Conservation (phyloP, 2,888 invertebrate species). For the Cantharis rufa region DNA sequence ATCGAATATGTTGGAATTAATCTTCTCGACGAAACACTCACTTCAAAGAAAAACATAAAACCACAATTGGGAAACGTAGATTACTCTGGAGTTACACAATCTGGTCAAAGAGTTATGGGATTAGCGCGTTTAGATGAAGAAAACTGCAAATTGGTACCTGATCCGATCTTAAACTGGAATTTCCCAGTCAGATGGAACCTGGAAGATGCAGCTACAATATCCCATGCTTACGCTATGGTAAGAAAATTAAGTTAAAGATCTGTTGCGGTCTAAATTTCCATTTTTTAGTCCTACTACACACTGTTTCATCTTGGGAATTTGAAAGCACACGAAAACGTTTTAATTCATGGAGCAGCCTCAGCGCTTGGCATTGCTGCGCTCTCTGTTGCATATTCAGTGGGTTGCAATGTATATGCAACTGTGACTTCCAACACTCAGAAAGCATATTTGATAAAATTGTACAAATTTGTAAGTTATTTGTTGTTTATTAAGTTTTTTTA, state of each 20-base stretch:
- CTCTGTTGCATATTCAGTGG: slow-evolving; percentile 62
- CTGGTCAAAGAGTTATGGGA: slow-evolving; percentile 70
- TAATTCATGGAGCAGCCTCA: slow-evolving; percentile 62
- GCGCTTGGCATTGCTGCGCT: slow-evolving; percentile 76
- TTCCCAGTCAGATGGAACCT: slow-evolving; percentile 74
- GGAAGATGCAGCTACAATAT: slow-evolving; percentile 76
- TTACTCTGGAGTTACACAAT: slow-evolving; percentile 48
- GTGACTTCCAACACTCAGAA: slow-evolving; percentile 59
- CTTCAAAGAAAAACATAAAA: slow-evolving; percentile 37
- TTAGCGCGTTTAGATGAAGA: slow-evolving; percentile 57
- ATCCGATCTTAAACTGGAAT: slow-evolving; percentile 63
- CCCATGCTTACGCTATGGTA: slow-evolving; percentile 75
- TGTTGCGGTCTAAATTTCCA: slow-evolving; percentile 10
- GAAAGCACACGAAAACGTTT: slow-evolving; percentile 55
- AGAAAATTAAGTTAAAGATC: slow-evolving; percentile 25
- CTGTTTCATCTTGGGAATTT: slow-evolving; percentile 52
- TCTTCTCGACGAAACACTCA: slow-evolving; percentile 48
- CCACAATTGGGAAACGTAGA: slow-evolving; percentile 50
- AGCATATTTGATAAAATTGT: slow-evolving; percentile 46
- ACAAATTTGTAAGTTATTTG: slow-evolving; percentile 48
- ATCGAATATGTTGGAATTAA: slow-evolving; percentile 50
- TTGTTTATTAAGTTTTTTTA: too few relatives aligned
- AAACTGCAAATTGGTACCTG: slow-evolving; percentile 45
- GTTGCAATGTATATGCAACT: slow-evolving; percentile 66
- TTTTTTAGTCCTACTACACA: slow-evolving; percentile 53